phyloP scores from a whole-genome alignment of 2,113 vertebrate genomes.

The Phrynocephalus versicolor region DNA sequence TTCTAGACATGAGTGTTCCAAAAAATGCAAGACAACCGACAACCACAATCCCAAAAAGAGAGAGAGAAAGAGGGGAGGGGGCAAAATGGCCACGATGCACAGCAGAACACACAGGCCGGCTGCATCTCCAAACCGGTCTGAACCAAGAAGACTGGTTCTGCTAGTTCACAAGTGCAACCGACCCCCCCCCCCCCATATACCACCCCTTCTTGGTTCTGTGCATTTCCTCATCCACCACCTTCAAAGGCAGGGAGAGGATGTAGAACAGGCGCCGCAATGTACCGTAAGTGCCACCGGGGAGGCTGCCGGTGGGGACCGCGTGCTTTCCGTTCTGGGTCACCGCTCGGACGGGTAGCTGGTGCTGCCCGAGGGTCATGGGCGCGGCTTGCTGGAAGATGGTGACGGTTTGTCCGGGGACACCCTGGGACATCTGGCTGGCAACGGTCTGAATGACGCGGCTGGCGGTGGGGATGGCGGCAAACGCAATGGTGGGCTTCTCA shows the following conservation, averaged over 20 bases:
- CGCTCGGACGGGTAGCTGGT: slow-evolving; percentile 88
- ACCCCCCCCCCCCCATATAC: too few relatives aligned
- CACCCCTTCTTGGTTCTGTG: too few relatives aligned
- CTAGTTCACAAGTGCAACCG: too few relatives aligned
- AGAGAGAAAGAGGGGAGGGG: too few relatives aligned
- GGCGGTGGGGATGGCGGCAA: slow-evolving; percentile 77
- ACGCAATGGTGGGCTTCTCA: slow-evolving; percentile 79
- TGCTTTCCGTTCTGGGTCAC: slow-evolving; percentile 96
- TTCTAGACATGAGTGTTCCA: background rate
- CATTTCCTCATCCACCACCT: background rate
- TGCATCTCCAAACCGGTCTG: background rate
- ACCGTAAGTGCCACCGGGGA: slow-evolving; percentile 85
- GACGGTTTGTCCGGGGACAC: slow-evolving; percentile 81
- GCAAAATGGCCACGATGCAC: too few relatives aligned
- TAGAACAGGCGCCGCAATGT: slow-evolving; percentile 20
- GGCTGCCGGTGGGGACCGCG: slow-evolving; percentile 78
- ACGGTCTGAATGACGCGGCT: slow-evolving; percentile 92
- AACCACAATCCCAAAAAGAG: too few relatives aligned
- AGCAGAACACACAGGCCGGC: too few relatives aligned
- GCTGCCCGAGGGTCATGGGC: slow-evolving; percentile 81
- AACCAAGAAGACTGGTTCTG: too few relatives aligned
- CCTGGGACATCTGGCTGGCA: slow-evolving; percentile 80
- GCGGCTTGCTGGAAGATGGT: slow-evolving; percentile 84
- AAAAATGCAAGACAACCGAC: too few relatives aligned
- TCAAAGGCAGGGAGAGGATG: too few relatives aligned